Evolutionary conservation across 2,888 invertebrate species (phyloP).

Genomic region (Sarcophaga rosellei): DNA sequence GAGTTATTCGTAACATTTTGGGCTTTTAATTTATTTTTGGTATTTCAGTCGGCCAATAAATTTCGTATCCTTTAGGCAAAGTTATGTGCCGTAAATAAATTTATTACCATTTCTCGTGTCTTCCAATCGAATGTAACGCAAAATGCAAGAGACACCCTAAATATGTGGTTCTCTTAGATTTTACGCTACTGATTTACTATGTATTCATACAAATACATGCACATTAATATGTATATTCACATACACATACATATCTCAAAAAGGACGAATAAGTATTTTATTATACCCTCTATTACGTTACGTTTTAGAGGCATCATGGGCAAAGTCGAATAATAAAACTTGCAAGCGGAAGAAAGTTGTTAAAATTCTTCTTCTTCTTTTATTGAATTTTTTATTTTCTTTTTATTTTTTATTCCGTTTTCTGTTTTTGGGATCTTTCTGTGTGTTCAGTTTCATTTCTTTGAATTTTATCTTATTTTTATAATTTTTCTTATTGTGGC

Average conservation of each 20-base stretch:
- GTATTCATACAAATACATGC: constrained; percentile 6
- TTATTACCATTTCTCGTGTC: background rate
- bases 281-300: constrained; percentile 19
- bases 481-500: background rate
- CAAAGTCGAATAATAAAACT: constrained; percentile 27
- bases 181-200: constrained; percentile 38
- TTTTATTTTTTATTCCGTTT: background rate
- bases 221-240: background rate
- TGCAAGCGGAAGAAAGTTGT: constrained; percentile 18
- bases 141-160: background rate
- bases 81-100: constrained; percentile 11
- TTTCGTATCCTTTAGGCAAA: no score
- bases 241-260: no score
- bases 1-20: no score
- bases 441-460: constrained; percentile 18
- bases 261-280: constrained; percentile 33
- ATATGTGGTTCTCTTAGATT: background rate
- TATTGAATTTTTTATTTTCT: constrained; percentile 31
- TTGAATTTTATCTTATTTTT: constrained; percentile 9
- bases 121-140: background rate
- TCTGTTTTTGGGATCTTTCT: background rate
- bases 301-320: constrained; percentile 9
- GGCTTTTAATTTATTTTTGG: no score
- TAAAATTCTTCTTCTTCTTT: constrained; percentile 21
- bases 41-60: no score